These are phyloP conservation scores for Neosilurus hyrtlii DNA, from an alignment of 2,797 vertebrate genomes.

Conservation along the genomic window DNA sequence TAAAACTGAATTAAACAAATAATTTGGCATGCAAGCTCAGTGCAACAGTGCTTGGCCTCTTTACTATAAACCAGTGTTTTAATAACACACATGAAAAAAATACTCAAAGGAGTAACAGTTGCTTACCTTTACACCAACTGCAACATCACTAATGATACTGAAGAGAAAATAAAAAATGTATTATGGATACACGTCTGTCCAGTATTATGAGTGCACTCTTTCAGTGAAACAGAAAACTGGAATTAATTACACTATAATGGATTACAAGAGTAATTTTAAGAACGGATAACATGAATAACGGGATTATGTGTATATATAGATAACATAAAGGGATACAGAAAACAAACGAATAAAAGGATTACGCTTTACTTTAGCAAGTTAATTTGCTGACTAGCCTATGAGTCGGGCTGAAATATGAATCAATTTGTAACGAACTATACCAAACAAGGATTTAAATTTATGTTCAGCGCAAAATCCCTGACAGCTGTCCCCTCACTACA, in stretches of 20 bases:
- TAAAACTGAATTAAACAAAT: too few species aligned
- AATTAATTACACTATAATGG: not conserved
- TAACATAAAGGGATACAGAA: too few species aligned
- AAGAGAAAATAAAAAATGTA: slow-evolving; percentile 38
- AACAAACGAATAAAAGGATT: too few species aligned
- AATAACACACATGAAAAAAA: not conserved
- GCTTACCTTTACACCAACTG: slow-evolving; percentile 88
- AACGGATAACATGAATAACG: not conserved
- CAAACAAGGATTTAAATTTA: not conserved
- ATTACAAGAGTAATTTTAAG: not conserved
- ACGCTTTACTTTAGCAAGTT: not conserved
- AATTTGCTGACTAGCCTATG: not conserved
- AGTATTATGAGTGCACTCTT: not conserved
- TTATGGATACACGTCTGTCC: not conserved
- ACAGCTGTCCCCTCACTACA: not conserved
- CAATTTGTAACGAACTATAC: not conserved
- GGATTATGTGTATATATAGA: too few species aligned
- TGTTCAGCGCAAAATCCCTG: not conserved
- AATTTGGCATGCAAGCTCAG: too few species aligned
- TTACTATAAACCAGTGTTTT: too few species aligned
- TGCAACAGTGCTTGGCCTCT: too few species aligned
- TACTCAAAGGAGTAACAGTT: not conserved
- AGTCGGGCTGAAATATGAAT: not conserved
- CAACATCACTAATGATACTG: slow-evolving; percentile 87
- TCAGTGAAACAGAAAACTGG: not conserved